Evolutionary conservation across 2,113 vertebrate genomes (phyloP), one percentile per base, ranked within the genome.

Genomic region (Colistium nudipinnis): DNA sequence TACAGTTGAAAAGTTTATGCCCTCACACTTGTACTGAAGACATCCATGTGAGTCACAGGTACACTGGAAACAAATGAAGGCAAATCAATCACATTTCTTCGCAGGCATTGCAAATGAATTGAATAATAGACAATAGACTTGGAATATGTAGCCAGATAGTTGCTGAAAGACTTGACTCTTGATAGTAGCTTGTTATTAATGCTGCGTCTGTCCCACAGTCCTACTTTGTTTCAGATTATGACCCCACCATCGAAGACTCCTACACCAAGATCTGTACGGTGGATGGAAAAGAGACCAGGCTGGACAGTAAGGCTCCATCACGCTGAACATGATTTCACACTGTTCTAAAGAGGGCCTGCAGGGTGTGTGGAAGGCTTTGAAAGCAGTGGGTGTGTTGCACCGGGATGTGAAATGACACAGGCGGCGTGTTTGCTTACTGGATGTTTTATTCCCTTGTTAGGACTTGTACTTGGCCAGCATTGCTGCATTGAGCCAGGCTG

Each of bases 201-300:
- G 3, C 1, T 4, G 6, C n/a, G 10, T 62, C 13, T 85, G 38
- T 76, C 49, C 76, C 27, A 14, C 90, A 96, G 95, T 96, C 96
- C 6, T 97, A 97, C 91, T 96, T 97, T 45, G 95, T 97, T 75
- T 96, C 96, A 3, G 95, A 97, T 90, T 96, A 97, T 9, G 96
- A 97, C 83, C 96, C 96, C 17, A 97, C 96, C 68, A 97, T 96
- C 6, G 96, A 97, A 75, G 95, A 97, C 81, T 97, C 95, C n/a
- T 96, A 97, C 88, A 95, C 94, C 4, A 97, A 96, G 88, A 93
- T 93, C 70, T 96, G 95, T 45, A 89, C 73, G 0, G 94, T 97
- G 80, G 95, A 95, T 11, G 94, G 93, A 16, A 87, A 90, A 67
- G 92, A 93, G 16, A 95, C 94, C 1, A 87, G 94, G 33, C 91